A percentile compares a stretch with the other conserved stretches of the same genome.
Conservation (phyloP, 2,888 invertebrate genomes). For the Ochropleura plecta region DNA sequence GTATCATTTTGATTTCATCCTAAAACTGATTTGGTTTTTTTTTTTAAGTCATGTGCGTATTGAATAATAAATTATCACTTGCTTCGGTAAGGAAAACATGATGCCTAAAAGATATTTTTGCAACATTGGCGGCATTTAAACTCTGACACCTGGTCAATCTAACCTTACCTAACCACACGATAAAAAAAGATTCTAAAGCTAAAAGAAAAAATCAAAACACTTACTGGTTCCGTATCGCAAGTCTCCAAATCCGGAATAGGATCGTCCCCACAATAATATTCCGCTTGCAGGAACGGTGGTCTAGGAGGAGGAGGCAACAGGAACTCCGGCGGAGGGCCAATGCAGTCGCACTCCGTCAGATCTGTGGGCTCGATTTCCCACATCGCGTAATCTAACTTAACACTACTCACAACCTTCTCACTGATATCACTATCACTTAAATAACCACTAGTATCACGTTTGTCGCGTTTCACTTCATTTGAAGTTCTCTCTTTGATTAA, state of each 20-base stretch:
- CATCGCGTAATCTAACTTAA: conserved; percentile 91
- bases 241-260: conserved; percentile 93
- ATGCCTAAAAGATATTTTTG: too few relatives aligned
- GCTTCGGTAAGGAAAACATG: too few relatives aligned
- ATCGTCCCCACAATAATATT: conserved; percentile 93
- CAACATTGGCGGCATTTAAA: too few relatives aligned
- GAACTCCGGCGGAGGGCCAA: conserved; percentile 94
- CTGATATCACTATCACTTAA: conserved; percentile 87
- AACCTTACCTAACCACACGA: too few relatives aligned
- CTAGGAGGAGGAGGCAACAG: conserved; percentile 94
- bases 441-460: conserved; percentile 85
- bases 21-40: too few relatives aligned
- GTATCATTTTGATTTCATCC: too few relatives aligned
- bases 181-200: background rate
- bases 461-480: conserved; percentile 85
- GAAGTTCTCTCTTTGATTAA: conserved; percentile 85
- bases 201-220: conserved; percentile 72
- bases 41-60: too few relatives aligned
- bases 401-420: conserved; percentile 90
- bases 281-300: conserved; percentile 93
- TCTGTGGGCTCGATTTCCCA: conserved; percentile 93
- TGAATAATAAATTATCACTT: too few relatives aligned
- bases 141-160: too few relatives aligned
- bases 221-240: conserved; percentile 94
- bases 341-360: conserved; percentile 94